A percentile compares a stretch with the other conserved stretches of the same genome.
Evolutionary conservation across 2,113 vertebrate genomes (phyloP).

Genomic region (Gobiocypris rarus): DNA sequence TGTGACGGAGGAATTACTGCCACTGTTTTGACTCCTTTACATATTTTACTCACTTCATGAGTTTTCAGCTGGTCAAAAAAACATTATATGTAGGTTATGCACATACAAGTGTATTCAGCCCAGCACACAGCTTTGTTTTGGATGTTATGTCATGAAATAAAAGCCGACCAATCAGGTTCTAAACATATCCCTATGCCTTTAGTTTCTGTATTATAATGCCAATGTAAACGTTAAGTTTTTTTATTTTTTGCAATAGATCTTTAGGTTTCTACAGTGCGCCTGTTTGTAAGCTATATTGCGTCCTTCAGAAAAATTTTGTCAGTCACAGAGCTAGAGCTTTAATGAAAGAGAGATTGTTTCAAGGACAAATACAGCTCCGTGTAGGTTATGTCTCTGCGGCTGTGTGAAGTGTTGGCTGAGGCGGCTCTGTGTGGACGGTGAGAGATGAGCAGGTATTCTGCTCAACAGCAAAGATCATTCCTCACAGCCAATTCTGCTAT

Average conservation of each 20-base stretch:
- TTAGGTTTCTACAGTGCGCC: not conserved
- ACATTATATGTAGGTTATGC: no score
- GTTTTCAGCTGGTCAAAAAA: no score
- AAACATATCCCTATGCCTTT: no score
- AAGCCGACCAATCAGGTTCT: no score
- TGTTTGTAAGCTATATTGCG: not conserved
- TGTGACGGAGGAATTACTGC: no score
- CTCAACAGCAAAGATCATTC: conserved; percentile 24
- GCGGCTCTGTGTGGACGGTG: conserved; percentile 8
- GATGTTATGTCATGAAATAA: no score
- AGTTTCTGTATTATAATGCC: no score
- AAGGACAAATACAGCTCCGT: conserved; percentile 23
- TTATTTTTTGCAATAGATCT: not conserved
- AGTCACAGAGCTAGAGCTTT: conserved; percentile 25
- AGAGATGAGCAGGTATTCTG: conserved; percentile 45
- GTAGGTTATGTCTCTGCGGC: not conserved
- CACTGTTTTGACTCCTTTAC: no score
- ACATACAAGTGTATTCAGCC: no score
- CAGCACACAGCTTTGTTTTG: no score
- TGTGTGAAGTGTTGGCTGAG: conserved; percentile 8
- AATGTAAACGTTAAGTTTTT: no score
- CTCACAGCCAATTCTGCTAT: conserved; percentile 44
- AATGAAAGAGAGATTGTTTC: conserved; percentile 24
- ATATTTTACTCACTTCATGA: no score
- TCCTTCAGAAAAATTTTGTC: not conserved